Conservation (phyloP, 2,888 invertebrate genomes). For the Nemurella pictetii region DNA sequence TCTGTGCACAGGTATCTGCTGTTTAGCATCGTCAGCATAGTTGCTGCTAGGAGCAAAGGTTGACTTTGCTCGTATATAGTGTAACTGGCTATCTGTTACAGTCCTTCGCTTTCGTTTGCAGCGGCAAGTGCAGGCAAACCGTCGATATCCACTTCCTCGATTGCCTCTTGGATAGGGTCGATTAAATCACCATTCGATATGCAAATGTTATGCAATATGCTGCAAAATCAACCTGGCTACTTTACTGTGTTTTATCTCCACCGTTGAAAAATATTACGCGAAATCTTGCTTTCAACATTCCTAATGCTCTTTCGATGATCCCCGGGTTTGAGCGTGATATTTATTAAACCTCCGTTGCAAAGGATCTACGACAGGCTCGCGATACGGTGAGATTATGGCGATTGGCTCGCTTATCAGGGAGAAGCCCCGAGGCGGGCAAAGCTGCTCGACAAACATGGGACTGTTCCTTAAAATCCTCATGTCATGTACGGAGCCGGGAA, state of each 20-base stretch:
- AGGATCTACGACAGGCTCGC: no score
- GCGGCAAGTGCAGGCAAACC: no score
- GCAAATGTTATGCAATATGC: constrained; percentile 4
- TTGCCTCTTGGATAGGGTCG: no score
- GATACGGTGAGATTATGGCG: neutral
- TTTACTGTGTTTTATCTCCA: neutral
- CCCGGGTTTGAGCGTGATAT: neutral
- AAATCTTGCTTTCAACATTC: constrained; percentile 6
- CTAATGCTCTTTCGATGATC: neutral
- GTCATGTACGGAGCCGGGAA: constrained; percentile 13
- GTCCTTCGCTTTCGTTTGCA: no score
- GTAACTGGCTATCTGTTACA: no score
- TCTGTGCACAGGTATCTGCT: no score
- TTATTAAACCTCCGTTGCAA: no score
- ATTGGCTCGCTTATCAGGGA: neutral
- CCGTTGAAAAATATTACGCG: constrained; percentile 3
- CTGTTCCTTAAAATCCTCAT: neutral
- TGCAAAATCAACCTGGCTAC: neutral
- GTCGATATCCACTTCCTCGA: no score
- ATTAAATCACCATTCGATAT: neutral
- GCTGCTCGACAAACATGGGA: neutral
- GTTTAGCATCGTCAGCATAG: no score
- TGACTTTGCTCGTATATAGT: no score
- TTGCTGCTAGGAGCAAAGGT: no score
- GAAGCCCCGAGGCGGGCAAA: no score